Conservation (phyloP, 1,140 invertebrate species). For the Telenomus remus region DNA sequence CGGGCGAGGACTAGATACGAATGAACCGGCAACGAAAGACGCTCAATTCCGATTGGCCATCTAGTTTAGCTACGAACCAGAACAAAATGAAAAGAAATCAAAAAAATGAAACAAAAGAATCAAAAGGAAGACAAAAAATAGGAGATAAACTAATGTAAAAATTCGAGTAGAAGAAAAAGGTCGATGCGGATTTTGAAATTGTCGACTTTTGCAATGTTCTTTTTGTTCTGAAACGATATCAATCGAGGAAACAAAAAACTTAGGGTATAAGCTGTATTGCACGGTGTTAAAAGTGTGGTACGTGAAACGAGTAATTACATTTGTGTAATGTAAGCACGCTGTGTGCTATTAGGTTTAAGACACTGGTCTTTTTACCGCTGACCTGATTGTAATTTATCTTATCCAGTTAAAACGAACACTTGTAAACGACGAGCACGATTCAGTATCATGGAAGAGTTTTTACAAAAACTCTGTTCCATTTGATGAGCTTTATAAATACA, state of each 20-base stretch:
- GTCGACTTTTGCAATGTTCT: constrained; percentile 18
- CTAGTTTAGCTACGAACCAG: constrained; percentile 17
- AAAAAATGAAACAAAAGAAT: constrained; percentile 1
- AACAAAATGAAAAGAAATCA: constrained; percentile 25
- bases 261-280: constrained; percentile 69
- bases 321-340: constrained; percentile 67
- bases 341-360: constrained; percentile 47
- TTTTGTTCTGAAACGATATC: constrained; percentile 42
- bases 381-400: constrained; percentile 55
- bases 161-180: too few relatives aligned
- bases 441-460: constrained; percentile 50
- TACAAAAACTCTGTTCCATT: constrained; percentile 22
- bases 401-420: constrained; percentile 28
- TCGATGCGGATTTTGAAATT: too few relatives aligned
- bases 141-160: background rate
- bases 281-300: constrained; percentile 68
- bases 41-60: constrained; percentile 27
- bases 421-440: constrained; percentile 52
- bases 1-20: constrained; percentile 76
- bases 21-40: constrained; percentile 31
- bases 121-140: background rate
- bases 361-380: constrained; percentile 28
- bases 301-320: constrained; percentile 73
- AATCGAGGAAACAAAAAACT: too few relatives aligned
- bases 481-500: constrained; percentile 34